phyloP scores from a whole-genome alignment of 2,797 vertebrate species.

The Platalea minor region DNA sequence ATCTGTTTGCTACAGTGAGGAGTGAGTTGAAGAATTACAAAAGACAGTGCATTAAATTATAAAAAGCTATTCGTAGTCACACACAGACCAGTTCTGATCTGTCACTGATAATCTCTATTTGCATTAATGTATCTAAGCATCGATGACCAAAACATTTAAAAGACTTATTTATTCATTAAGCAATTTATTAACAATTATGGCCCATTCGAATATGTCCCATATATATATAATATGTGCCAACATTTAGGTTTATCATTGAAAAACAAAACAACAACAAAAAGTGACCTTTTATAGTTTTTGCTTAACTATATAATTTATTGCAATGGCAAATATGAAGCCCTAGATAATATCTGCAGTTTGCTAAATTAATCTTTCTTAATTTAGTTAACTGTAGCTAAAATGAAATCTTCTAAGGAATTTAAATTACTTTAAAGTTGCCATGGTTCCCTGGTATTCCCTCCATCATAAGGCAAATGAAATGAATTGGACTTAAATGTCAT shows the following conservation, averaged over 20 bases:
- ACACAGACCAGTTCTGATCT: background rate
- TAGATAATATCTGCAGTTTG: background rate
- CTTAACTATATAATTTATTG: background rate
- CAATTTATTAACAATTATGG: slow-evolving; percentile 23
- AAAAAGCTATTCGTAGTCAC: slow-evolving; percentile 11
- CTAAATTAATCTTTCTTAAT: background rate
- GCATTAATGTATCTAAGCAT: background rate
- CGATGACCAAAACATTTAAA: slow-evolving; percentile 33
- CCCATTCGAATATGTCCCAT: background rate
- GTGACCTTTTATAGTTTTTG: background rate
- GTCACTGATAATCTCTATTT: slow-evolving; percentile 19
- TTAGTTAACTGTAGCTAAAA: background rate
- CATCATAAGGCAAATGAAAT: slow-evolving; percentile 1
- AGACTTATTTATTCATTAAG: slow-evolving; percentile 43
- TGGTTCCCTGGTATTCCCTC: background rate
- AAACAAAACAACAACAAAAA: background rate
- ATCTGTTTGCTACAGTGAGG: background rate
- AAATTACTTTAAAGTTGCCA: background rate
- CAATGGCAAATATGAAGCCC: background rate
- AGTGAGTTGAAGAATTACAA: slow-evolving; percentile 10
- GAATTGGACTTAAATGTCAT: background rate
- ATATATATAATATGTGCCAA: background rate
- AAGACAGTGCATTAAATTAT: background rate
- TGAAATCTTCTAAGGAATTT: background rate
- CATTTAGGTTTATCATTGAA: background rate